Evolutionary conservation across 1,140 invertebrate species (phyloP).

Genomic region (Camponotus pennsylvanicus): DNA sequence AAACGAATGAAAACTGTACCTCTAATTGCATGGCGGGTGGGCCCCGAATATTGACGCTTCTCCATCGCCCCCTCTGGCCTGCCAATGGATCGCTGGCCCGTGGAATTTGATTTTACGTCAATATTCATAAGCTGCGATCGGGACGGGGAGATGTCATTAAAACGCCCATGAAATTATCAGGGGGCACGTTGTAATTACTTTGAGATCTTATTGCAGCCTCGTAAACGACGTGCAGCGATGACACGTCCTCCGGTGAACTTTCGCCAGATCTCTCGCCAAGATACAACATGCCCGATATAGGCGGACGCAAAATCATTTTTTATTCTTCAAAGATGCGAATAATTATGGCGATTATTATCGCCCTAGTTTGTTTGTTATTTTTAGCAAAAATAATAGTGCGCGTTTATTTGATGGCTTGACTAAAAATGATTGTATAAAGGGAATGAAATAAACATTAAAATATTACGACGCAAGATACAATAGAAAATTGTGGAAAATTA

Average conservation of each 20-base stretch:
- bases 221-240: constrained; percentile 25
- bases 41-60: constrained; percentile 8
- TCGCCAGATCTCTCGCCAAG: background rate
- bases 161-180: constrained; percentile 50
- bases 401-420: background rate
- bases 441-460: background rate
- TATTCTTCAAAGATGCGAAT: background rate
- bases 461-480: background rate
- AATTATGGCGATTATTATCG: background rate
- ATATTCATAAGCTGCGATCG: constrained; percentile 50
- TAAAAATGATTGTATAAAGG: no score
- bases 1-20: constrained; percentile 60
- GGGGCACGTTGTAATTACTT: constrained; percentile 47
- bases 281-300: no score
- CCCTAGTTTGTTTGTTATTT: background rate
- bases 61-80: background rate
- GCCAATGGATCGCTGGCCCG: background rate
- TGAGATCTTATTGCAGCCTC: constrained; percentile 27
- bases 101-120: constrained; percentile 53
- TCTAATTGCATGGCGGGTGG: constrained; percentile 56
- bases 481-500: background rate
- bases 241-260: background rate
- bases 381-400: background rate
- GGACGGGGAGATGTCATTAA: constrained; percentile 6
- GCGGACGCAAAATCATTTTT: background rate